phyloP scores from a whole-genome alignment of 2,113 vertebrate species.

The Arothron firmamentum region DNA sequence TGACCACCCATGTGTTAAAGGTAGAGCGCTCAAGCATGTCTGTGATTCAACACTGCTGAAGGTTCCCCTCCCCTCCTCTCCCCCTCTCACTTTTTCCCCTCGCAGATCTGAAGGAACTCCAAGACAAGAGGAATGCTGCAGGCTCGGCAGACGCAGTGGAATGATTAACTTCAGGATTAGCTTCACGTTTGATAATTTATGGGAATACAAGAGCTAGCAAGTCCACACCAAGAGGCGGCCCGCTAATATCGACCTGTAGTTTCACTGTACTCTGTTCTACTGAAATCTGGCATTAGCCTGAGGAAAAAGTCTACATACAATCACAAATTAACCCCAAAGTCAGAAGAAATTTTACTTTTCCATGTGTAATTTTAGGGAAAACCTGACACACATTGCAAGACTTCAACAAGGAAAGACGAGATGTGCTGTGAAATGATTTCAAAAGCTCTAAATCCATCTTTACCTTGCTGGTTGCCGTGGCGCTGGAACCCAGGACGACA shows the following conservation, averaged over 20 bases:
- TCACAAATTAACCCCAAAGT: no score
- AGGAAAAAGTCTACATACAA: no score
- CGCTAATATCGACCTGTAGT: background rate
- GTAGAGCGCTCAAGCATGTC: constrained; percentile 72
- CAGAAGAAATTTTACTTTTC: no score
- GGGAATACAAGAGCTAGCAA: constrained; percentile 25
- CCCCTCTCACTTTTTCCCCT: constrained; percentile 21
- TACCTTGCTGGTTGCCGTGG: constrained; percentile 84
- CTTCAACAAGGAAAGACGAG: no score
- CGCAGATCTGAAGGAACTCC: constrained; percentile 61
- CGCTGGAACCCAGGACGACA: constrained; percentile 78
- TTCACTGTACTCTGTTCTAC: background rate
- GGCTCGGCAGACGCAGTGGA: constrained; percentile 63
- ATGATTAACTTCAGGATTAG: constrained; percentile 54
- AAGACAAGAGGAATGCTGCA: constrained; percentile 67
- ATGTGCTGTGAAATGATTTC: no score
- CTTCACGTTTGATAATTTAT: constrained; percentile 65
- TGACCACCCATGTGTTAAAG: constrained; percentile 76
- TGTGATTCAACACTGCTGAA: constrained; percentile 67
- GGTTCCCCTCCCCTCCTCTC: constrained; percentile 49
- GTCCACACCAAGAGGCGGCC: background rate
- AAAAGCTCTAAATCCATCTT: background rate
- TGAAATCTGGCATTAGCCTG: no score
- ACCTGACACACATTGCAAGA: no score
- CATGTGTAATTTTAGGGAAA: no score